Percentiles rank a stretch among this genome's conserved stretches.
These are phyloP conservation scores for Orycteropus afer DNA, from an alignment of 2,113 vertebrate genomes.

Conservation along the genomic window DNA sequence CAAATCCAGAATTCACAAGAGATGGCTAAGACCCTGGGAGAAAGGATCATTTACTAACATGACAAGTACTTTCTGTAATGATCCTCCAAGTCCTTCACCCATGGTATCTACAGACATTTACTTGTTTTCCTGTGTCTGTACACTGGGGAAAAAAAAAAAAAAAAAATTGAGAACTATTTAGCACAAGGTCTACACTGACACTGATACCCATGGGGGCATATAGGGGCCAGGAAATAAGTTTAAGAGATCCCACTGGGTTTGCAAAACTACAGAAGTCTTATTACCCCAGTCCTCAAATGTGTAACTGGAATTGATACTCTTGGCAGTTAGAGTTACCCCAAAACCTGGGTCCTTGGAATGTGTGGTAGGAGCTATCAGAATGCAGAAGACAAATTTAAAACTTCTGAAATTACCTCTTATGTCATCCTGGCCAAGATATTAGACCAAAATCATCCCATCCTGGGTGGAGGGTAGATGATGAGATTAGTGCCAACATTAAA, in stretches of 20 bases:
- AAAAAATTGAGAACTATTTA: neutral
- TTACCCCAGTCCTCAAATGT: neutral
- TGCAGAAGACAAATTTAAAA: neutral
- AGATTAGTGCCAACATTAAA: neutral
- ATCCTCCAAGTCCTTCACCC: neutral
- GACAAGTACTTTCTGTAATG: neutral
- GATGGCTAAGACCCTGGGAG: neutral
- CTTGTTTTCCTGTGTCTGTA: neutral
- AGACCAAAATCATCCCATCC: neutral
- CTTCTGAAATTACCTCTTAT: neutral
- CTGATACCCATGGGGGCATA: too few species aligned
- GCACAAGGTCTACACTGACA: neutral
- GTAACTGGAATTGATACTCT: neutral
- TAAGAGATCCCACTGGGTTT: neutral
- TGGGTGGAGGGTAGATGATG: neutral
- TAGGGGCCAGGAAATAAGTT: neutral
- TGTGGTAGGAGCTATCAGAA: neutral
- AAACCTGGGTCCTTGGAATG: neutral
- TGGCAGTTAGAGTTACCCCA: neutral
- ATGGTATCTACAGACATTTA: neutral
- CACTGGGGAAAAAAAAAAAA: too few species aligned
- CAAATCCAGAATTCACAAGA: neutral
- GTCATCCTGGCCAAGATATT: neutral
- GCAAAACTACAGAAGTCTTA: neutral
- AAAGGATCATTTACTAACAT: neutral